Conservation (phyloP, 2,797 vertebrate genomes). For the Percopsis omiscomaycus region DNA sequence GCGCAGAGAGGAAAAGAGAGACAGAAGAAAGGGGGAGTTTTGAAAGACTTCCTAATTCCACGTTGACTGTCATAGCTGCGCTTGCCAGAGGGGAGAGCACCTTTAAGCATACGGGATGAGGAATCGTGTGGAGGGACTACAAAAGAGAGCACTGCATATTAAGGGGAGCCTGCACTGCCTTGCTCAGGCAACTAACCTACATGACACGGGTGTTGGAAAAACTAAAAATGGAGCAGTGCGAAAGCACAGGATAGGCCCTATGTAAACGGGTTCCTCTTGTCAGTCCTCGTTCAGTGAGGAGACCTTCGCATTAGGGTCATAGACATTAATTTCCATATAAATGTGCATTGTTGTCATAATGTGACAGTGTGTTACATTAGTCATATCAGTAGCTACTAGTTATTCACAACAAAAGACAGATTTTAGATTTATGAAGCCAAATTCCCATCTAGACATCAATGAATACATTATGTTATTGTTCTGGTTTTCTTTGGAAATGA, state of each 20-base stretch:
- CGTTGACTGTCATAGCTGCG: slow-evolving; percentile 73
- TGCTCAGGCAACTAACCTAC: slow-evolving; percentile 59
- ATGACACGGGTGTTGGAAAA: slow-evolving; percentile 50
- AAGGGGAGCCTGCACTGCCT: slow-evolving; percentile 53
- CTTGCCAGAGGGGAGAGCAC: slow-evolving; percentile 78
- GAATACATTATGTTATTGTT: slow-evolving; percentile 13
- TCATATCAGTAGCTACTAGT: not conserved
- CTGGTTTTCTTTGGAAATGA: slow-evolving; percentile 24
- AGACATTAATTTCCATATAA: slow-evolving; percentile 51
- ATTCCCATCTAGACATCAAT: slow-evolving; percentile 11
- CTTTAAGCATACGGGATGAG: slow-evolving; percentile 77
- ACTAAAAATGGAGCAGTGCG: slow-evolving; percentile 26
- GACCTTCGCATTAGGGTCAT: slow-evolving; percentile 38
- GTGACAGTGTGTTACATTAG: slow-evolving; percentile 29
- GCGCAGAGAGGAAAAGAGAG: slow-evolving; percentile 34
- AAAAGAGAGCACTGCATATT: slow-evolving; percentile 73
- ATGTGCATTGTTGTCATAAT: slow-evolving; percentile 31
- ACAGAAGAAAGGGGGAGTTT: slow-evolving; percentile 51
- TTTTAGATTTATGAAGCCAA: not conserved
- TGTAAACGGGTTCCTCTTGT: slow-evolving; percentile 32
- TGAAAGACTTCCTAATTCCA: slow-evolving; percentile 74
- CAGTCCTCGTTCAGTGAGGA: not conserved
- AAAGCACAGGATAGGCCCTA: slow-evolving; percentile 47
- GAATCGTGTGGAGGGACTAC: slow-evolving; percentile 71
- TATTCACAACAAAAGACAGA: not conserved